Evolutionary conservation across 2,888 invertebrate species (phyloP).

Genomic region (Ceratothoa steindachneri): DNA sequence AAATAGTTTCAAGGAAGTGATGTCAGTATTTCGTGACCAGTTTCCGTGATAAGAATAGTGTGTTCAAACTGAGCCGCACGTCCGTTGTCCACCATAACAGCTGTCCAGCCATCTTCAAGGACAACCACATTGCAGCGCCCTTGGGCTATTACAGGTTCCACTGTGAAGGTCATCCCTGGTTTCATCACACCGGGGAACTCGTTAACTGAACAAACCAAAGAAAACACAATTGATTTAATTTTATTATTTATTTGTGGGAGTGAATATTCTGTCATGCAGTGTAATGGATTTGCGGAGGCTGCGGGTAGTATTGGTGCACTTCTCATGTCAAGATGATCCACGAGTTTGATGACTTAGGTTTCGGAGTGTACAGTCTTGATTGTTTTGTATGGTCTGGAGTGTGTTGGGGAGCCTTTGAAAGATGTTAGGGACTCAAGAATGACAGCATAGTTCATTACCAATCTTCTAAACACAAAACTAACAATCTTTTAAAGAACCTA

Average conservation of each 20-base stretch:
- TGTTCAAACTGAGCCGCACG: constrained; percentile 88
- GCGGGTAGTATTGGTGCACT: too few relatives aligned
- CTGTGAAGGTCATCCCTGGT: constrained; percentile 90
- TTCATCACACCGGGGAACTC: constrained; percentile 59
- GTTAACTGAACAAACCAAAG: constrained; percentile 38
- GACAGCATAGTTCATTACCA: too few relatives aligned
- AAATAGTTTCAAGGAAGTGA: too few relatives aligned
- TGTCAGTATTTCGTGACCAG: constrained; percentile 69
- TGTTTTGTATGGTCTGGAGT: too few relatives aligned
- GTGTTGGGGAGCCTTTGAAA: too few relatives aligned
- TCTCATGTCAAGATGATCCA: too few relatives aligned
- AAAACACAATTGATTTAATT: not conserved
- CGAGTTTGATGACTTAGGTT: too few relatives aligned
- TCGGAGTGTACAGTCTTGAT: too few relatives aligned
- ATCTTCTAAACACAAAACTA: too few relatives aligned
- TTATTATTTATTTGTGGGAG: not conserved
- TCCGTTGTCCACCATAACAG: constrained; percentile 72
- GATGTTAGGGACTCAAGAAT: too few relatives aligned
- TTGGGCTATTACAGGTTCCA: constrained; percentile 81
- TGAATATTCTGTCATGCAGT: not conserved
- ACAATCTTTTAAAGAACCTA: too few relatives aligned
- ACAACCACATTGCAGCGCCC: constrained; percentile 58
- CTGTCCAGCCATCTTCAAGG: constrained; percentile 88
- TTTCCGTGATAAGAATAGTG: constrained; percentile 75
- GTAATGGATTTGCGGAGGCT: not conserved